Evolutionary conservation across 2,113 vertebrate genomes (phyloP).

Genomic region (Potamarius usumacintae): DNA sequence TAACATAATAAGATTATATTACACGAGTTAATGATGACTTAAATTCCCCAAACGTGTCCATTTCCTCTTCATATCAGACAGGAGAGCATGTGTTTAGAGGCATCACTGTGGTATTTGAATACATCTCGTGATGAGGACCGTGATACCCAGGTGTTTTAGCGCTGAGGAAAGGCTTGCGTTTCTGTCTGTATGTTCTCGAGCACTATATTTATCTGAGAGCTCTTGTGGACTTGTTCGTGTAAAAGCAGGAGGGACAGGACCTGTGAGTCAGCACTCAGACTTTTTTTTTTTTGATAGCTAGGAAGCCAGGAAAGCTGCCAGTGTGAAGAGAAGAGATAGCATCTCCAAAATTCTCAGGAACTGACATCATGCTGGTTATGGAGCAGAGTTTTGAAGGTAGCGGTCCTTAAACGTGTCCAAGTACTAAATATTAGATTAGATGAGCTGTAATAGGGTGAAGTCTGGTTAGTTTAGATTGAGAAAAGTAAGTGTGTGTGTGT

Average conservation of each 20-base stretch:
- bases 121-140: neutral
- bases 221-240: constrained; percentile 58
- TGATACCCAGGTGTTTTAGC: neutral
- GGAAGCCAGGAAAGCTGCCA: constrained; percentile 69
- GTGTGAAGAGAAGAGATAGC: constrained; percentile 69
- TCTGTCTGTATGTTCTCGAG: neutral
- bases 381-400: neutral
- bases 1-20: neutral
- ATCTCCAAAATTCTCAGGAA: constrained; percentile 63
- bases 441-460: neutral
- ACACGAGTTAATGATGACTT: neutral
- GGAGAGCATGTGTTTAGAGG: too few species aligned
- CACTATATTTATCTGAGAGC: constrained; percentile 15
- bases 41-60: neutral
- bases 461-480: neutral
- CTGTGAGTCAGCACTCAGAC: constrained; percentile 34
- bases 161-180: neutral
- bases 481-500: neutral
- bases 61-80: neutral
- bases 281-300: constrained; percentile 51
- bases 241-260: constrained; percentile 60
- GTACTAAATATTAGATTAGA: neutral
- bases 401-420: neutral
- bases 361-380: constrained; percentile 21
- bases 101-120: neutral